Evolutionary conservation across 2,113 vertebrate genomes (phyloP).

Genomic region (Sceloporus tristichus): DNA sequence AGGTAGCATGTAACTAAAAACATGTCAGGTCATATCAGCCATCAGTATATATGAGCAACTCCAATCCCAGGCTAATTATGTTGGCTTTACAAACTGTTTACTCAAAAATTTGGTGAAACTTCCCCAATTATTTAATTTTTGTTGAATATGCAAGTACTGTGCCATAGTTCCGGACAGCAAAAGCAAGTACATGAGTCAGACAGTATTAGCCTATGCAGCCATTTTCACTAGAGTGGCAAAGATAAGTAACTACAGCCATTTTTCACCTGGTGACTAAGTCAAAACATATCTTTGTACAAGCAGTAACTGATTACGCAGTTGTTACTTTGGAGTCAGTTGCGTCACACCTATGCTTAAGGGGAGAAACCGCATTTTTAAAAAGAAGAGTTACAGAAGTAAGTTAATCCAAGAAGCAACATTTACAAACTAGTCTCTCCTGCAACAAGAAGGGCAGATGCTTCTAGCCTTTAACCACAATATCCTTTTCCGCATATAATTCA

Average conservation of each 20-base stretch:
- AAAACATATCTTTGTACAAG: slow-evolving; percentile 56
- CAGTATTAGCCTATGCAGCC: slow-evolving; percentile 27
- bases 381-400: not conserved
- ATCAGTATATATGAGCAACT: not conserved
- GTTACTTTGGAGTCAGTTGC: slow-evolving; percentile 56
- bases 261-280: slow-evolving; percentile 63
- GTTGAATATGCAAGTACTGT: not conserved
- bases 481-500: slow-evolving; percentile 16
- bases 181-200: slow-evolving; percentile 30
- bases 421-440: slow-evolving; percentile 36
- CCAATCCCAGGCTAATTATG: not conserved
- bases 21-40: not conserved
- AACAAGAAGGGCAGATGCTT: slow-evolving; percentile 3
- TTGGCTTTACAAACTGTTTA: not conserved
- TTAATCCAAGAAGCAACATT: slow-evolving; percentile 17
- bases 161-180: slow-evolving; percentile 30
- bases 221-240: slow-evolving; percentile 55
- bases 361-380: slow-evolving; percentile 39
- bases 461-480: not conserved
- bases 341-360: slow-evolving; percentile 14
- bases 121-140: slow-evolving; percentile 37
- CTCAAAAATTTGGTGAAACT: not conserved
- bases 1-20: not conserved
- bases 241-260: slow-evolving; percentile 61
- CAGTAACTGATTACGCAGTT: slow-evolving; percentile 59